A percentile compares a stretch with the other conserved stretches of the same genome.
These are phyloP conservation scores for Nomada lathburiana DNA, from an alignment of 2,888 invertebrate genomes.

Conservation along the genomic window DNA sequence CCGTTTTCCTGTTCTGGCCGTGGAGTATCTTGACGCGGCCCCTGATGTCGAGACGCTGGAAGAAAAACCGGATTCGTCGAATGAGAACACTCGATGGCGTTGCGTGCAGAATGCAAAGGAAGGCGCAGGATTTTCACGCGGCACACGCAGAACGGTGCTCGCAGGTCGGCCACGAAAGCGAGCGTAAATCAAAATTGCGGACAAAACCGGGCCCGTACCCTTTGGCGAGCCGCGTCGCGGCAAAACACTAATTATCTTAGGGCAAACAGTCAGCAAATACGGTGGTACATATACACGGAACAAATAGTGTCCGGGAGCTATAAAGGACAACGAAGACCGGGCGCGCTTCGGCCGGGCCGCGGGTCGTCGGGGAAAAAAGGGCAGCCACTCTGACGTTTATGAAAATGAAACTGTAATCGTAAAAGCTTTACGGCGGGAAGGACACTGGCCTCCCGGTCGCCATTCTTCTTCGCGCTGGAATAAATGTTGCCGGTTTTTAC, in stretches of 20 bases:
- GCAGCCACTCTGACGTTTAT: constrained; percentile 81
- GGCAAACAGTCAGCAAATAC: constrained; percentile 73
- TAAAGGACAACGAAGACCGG: constrained; percentile 43
- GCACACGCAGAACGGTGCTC: neutral
- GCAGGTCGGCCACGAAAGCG: constrained; percentile 6
- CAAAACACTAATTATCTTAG: constrained; percentile 82
- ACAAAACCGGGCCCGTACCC: constrained; percentile 62
- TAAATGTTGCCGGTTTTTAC: constrained; percentile 45
- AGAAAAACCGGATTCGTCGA: constrained; percentile 62
- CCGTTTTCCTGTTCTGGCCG: constrained; percentile 97
- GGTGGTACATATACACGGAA: constrained; percentile 40
- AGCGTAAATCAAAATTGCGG: constrained; percentile 70
- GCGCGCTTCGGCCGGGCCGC: constrained; percentile 49
- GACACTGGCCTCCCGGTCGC: constrained; percentile 45
- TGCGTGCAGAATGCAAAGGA: neutral
- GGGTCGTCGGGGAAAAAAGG: constrained; percentile 76
- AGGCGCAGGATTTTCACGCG: no score
- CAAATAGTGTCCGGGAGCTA: constrained; percentile 45
- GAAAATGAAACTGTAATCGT: constrained; percentile 84
- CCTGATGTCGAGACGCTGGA: constrained; percentile 97
- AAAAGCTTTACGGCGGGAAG: constrained; percentile 80
- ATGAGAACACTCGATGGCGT: neutral
- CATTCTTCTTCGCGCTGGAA: constrained; percentile 19
- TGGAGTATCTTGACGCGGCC: constrained; percentile 98
- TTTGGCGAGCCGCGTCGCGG: constrained; percentile 55